Conservation (phyloP, 2,888 invertebrate genomes). For the Platynereis dumerilii region DNA sequence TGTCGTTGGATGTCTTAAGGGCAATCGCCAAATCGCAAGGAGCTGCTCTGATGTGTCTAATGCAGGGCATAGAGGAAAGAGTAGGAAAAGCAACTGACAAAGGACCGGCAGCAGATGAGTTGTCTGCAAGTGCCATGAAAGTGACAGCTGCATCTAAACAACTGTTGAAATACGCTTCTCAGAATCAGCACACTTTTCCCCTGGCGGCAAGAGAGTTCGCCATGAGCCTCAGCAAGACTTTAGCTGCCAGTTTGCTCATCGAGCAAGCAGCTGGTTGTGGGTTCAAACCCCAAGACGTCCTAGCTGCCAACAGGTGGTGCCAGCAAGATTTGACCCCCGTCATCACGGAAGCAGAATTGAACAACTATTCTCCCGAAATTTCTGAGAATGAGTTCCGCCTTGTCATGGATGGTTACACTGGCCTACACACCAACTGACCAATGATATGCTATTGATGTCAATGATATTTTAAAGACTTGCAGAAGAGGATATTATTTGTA, state of each 20-base stretch:
- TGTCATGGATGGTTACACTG: conserved; percentile 10
- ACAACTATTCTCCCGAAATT: not conserved
- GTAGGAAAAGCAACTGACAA: conserved; percentile 36
- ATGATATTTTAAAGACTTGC: too few species aligned
- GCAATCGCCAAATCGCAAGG: conserved; percentile 65
- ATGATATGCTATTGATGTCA: too few species aligned
- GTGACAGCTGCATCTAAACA: conserved; percentile 40
- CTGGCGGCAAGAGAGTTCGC: conserved; percentile 66
- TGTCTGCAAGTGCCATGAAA: conserved; percentile 39
- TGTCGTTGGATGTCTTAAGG: conserved; percentile 68
- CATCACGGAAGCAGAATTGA: not conserved
- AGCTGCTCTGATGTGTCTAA: conserved; percentile 59
- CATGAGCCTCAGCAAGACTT: conserved; percentile 63
- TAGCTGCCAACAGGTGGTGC: conserved; percentile 41
- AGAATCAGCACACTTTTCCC: conserved; percentile 50
- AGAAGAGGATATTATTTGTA: too few species aligned
- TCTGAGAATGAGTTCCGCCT: not conserved
- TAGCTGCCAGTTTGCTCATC: conserved; percentile 39
- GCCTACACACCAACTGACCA: too few species aligned
- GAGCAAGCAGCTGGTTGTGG: conserved; percentile 55
- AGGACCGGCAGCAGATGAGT: conserved; percentile 32
- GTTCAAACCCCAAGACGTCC: conserved; percentile 43
- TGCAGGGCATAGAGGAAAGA: conserved; percentile 48
- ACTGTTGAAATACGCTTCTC: conserved; percentile 36
- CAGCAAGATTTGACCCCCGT: not conserved